phyloP scores from a whole-genome alignment of 1,140 invertebrate genomes.

The Apocrypta bakeri region DNA sequence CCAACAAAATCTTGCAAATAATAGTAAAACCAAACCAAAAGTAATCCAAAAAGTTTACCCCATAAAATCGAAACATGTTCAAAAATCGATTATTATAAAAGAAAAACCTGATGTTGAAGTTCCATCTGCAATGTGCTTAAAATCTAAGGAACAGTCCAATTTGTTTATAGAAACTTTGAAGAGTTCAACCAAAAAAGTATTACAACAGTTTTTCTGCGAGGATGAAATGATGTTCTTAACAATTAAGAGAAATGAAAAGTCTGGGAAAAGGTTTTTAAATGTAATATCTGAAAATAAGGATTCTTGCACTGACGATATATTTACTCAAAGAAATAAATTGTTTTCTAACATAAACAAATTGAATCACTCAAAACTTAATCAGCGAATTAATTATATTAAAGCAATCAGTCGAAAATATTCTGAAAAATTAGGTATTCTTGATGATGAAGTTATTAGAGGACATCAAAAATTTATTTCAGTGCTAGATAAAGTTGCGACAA shows the following conservation, averaged over 20 bases:
- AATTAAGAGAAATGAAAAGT: constrained; percentile 17
- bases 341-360: constrained; percentile 55
- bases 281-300: not conserved
- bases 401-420: constrained; percentile 50
- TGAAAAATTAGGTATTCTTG: constrained; percentile 47
- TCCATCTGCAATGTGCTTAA: not conserved
- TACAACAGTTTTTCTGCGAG: constrained; percentile 1
- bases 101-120: not conserved
- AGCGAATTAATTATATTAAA: constrained; percentile 57
- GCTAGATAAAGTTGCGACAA: constrained; percentile 42
- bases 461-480: constrained; percentile 55
- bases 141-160: not conserved
- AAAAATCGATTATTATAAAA: not conserved
- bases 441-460: constrained; percentile 44
- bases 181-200: not conserved
- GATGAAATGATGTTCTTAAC: constrained; percentile 8
- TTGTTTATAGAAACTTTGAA: not conserved
- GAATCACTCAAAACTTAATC: constrained; percentile 49
- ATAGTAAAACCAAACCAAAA: not conserved
- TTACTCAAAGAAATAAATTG: constrained; percentile 57
- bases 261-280: constrained; percentile 14
- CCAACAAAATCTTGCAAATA: not conserved
- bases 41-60: constrained; percentile 1
- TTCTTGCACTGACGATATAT: not conserved
- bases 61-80: not conserved